Percentiles rank a stretch among this genome's conserved stretches.
These are phyloP conservation scores for Acanthosoma haemorrhoidale DNA, from an alignment of 2,888 invertebrate species.

Conservation along the genomic window DNA sequence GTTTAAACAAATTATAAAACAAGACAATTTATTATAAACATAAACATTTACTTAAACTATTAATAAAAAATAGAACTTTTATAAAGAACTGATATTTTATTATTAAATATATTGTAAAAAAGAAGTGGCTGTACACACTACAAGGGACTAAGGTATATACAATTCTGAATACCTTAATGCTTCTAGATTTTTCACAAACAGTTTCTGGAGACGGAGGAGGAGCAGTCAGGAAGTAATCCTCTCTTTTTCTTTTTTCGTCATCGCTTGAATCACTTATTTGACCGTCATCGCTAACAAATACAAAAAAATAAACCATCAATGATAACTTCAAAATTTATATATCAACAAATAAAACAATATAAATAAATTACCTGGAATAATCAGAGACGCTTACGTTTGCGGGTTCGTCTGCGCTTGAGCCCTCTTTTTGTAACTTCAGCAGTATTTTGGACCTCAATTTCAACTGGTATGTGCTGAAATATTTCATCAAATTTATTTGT, in stretches of 20 bases:
- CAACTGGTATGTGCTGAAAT: conserved; percentile 52
- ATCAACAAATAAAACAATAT: neutral
- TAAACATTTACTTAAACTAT: neutral
- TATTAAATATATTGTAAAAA: neutral
- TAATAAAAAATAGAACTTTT: neutral
- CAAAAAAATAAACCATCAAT: neutral
- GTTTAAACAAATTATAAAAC: too few species aligned
- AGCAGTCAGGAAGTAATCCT: conserved; percentile 50
- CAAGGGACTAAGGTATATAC: neutral
- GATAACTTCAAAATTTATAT: neutral
- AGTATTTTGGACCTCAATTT: conserved; percentile 73
- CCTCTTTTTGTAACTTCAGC: conserved; percentile 69
- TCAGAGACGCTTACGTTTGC: conserved; percentile 79
- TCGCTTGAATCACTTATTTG: conserved; percentile 67
- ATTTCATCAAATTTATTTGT: neutral
- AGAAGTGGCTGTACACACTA: neutral
- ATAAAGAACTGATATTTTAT: neutral
- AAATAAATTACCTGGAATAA: conserved; percentile 67
- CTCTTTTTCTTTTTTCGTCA: conserved; percentile 50
- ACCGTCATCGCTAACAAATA: conserved; percentile 63
- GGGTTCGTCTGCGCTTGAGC: conserved; percentile 83
- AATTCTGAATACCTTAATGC: conserved; percentile 32
- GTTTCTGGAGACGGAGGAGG: conserved; percentile 69
- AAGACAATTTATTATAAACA: neutral
- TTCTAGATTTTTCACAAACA: conserved; percentile 42